Conservation (phyloP, 2,113 vertebrate species). For the Tiliqua scincoides region DNA sequence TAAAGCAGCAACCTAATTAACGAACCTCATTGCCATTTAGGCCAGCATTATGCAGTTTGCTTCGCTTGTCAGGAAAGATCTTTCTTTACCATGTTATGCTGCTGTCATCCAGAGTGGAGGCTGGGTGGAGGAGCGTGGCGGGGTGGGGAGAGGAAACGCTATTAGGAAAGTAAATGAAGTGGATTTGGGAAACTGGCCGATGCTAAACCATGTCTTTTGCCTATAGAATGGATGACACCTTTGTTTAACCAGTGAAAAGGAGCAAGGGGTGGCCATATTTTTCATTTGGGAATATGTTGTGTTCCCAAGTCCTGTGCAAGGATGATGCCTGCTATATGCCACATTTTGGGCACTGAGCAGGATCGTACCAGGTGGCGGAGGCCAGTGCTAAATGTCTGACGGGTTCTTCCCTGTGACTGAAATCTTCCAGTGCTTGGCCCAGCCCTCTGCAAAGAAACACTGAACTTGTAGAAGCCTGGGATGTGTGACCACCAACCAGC, state of each 20-base stretch:
- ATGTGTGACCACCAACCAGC: too few species aligned
- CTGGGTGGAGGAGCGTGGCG: background rate
- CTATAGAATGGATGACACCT: background rate
- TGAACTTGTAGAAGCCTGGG: too few species aligned
- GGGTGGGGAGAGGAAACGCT: background rate
- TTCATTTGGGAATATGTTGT: background rate
- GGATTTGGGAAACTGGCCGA: background rate
- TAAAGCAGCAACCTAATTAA: constrained; percentile 63
- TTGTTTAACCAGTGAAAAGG: background rate
- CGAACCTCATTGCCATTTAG: constrained; percentile 61
- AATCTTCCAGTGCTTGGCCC: too few species aligned
- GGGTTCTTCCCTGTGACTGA: too few species aligned
- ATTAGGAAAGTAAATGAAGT: background rate
- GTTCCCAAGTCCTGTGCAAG: too few species aligned
- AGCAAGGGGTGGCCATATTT: background rate
- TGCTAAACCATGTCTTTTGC: background rate
- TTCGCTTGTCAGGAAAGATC: constrained; percentile 55
- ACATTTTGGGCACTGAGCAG: too few species aligned
- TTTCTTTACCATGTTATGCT: background rate
- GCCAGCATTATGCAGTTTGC: constrained; percentile 46
- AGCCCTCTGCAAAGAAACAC: too few species aligned
- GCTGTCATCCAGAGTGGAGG: constrained; percentile 13
- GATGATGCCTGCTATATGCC: too few species aligned
- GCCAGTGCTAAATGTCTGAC: too few species aligned
- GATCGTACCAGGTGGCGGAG: too few species aligned